These are phyloP conservation scores for Eupeodes luniger DNA, from an alignment of 2,888 invertebrate genomes.

Conservation along the genomic window DNA sequence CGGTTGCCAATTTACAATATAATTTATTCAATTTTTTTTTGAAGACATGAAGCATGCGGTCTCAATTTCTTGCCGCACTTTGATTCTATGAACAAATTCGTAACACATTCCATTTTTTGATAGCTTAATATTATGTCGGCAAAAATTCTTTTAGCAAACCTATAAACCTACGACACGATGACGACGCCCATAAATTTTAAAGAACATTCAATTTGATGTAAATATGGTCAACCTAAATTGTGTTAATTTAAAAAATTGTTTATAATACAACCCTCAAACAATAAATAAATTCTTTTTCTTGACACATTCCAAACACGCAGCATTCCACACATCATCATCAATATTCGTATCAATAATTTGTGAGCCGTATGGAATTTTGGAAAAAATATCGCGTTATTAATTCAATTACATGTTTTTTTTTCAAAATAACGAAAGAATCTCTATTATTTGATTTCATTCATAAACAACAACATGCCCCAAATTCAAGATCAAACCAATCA, in stretches of 20 bases:
- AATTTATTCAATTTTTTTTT: neutral
- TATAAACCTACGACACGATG: neutral
- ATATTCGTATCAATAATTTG: neutral
- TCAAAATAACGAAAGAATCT: neutral
- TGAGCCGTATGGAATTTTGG: neutral
- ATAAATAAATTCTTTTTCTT: conserved; percentile 7
- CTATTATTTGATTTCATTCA: conserved; percentile 8
- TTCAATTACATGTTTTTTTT: conserved; percentile 26
- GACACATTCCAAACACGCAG: conserved; percentile 25
- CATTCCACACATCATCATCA: conserved; percentile 27
- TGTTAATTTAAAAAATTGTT: neutral
- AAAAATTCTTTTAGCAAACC: conserved; percentile 3
- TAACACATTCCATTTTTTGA: neutral
- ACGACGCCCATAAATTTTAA: neutral
- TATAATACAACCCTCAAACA: conserved; percentile 4
- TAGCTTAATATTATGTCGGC: conserved; percentile 1
- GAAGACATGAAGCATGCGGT: neutral
- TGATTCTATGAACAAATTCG: neutral
- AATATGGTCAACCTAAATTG: neutral
- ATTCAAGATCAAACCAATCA: conserved; percentile 54
- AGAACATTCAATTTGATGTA: neutral
- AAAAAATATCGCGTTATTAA: conserved; percentile 22
- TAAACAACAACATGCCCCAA: conserved; percentile 20
- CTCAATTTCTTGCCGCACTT: neutral
- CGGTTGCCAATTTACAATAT: neutral